phyloP scores from a whole-genome alignment of 2,113 vertebrate genomes.

The Girardinichthys multiradiatus region DNA sequence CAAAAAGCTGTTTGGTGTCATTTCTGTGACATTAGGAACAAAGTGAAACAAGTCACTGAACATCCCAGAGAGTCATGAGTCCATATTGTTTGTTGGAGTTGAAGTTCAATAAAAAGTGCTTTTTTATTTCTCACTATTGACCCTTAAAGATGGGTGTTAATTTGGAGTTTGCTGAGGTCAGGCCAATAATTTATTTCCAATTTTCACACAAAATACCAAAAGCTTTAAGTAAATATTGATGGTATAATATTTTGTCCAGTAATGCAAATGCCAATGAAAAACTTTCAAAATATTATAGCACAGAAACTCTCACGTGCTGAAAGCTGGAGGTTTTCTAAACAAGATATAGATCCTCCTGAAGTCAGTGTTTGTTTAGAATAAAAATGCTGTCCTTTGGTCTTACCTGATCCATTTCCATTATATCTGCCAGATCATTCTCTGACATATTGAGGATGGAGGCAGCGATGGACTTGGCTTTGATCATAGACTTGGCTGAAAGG shows the following conservation, averaged over 20 bases:
- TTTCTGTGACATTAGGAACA: too few relatives aligned
- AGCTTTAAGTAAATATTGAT: constrained; percentile 30
- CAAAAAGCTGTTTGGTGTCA: too few relatives aligned
- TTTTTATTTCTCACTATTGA: too few relatives aligned
- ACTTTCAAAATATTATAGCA: constrained; percentile 43
- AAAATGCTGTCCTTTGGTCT: constrained; percentile 55
- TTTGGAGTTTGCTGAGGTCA: constrained; percentile 14
- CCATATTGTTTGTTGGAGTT: too few relatives aligned
- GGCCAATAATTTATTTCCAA: constrained; percentile 31
- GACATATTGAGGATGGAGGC: constrained; percentile 94
- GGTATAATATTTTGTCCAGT: constrained; percentile 26
- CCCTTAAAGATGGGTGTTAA: too few relatives aligned
- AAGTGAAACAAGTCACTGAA: too few relatives aligned
- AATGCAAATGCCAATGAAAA: constrained; percentile 32
- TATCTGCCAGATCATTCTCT: constrained; percentile 86
- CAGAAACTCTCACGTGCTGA: constrained; percentile 49
- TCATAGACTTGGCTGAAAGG: constrained; percentile 84
- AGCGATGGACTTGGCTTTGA: constrained; percentile 87
- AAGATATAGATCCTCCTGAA: constrained; percentile 47
- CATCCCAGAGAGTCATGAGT: too few relatives aligned
- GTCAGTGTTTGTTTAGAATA: constrained; percentile 31
- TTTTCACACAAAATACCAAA: constrained; percentile 43
- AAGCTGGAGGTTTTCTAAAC: constrained; percentile 40
- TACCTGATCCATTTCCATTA: constrained; percentile 89
- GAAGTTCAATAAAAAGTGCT: too few relatives aligned